phyloP scores from a whole-genome alignment of 1,140 invertebrate species.

The Periplaneta americana region DNA sequence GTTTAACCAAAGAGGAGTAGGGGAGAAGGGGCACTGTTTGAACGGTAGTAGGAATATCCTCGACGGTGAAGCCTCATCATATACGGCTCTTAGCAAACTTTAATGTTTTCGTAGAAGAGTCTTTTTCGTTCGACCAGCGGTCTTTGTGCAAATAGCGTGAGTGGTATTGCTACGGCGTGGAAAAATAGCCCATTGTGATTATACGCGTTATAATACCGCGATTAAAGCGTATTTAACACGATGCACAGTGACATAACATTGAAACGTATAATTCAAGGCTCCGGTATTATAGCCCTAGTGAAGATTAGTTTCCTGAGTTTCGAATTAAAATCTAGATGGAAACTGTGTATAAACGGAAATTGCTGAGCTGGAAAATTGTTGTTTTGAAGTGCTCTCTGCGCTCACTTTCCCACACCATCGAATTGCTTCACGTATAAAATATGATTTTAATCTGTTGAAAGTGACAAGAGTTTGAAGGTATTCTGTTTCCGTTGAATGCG shows the following conservation, averaged over 20 bases:
- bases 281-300: not conserved
- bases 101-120: too few relatives aligned
- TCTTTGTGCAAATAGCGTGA: too few relatives aligned
- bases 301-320: not conserved
- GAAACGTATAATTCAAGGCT: not conserved
- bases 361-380: not conserved
- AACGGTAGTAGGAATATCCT: not conserved
- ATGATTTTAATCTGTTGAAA: not conserved
- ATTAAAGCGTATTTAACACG: not conserved
- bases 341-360: not conserved
- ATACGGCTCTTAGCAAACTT: too few relatives aligned
- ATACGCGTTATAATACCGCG: too few relatives aligned
- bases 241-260: not conserved
- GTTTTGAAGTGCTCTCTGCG: too few relatives aligned
- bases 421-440: not conserved
- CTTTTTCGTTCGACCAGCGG: too few relatives aligned
- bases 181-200: too few relatives aligned
- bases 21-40: not conserved
- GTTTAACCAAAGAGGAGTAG: not conserved
- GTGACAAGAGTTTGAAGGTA: too few relatives aligned
- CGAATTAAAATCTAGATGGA: not conserved
- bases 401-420: too few relatives aligned
- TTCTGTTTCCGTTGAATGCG: not conserved
- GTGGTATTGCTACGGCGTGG: too few relatives aligned
- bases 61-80: not conserved